These are phyloP conservation scores for Electrona antarctica DNA, from an alignment of 2,113 vertebrate genomes.

Conservation along the genomic window DNA sequence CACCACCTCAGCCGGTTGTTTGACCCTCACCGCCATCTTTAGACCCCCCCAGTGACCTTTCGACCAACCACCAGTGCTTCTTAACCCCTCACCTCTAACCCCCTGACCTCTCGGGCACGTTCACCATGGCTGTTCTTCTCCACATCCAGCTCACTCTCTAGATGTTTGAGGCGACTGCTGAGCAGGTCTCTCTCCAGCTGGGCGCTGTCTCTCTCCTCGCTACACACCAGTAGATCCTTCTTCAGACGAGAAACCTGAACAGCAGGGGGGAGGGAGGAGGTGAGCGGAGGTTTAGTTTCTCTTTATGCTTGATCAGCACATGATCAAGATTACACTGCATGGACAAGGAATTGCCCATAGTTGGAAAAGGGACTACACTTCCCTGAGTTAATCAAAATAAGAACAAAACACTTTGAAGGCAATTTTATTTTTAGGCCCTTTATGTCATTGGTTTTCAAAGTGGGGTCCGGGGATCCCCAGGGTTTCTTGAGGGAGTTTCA, in stretches of 20 bases:
- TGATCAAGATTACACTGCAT: no score
- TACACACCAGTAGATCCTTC: slow-evolving; percentile 84
- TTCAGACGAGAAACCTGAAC: slow-evolving; percentile 84
- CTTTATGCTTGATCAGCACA: neutral
- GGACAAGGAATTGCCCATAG: no score
- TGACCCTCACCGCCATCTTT: slow-evolving; percentile 3
- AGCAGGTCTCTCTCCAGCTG: slow-evolving; percentile 88
- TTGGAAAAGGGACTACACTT: no score
- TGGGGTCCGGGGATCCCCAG: no score
- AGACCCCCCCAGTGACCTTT: slow-evolving; percentile 17
- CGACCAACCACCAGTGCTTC: slow-evolving; percentile 1
- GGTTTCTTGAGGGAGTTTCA: no score
- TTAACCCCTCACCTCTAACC: slow-evolving; percentile 83
- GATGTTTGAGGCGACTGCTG: slow-evolving; percentile 84
- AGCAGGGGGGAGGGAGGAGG: neutral
- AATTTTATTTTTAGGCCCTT: no score
- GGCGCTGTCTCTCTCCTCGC: slow-evolving; percentile 83
- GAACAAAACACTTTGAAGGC: no score
- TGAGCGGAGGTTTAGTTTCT: neutral
- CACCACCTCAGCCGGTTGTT: no score
- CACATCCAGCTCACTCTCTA: slow-evolving; percentile 85
- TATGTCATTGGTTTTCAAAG: no score
- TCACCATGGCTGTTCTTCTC: slow-evolving; percentile 86
- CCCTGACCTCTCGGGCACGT: slow-evolving; percentile 81
- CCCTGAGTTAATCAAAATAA: neutral